These are phyloP conservation scores for Onychomys torridus DNA, from an alignment of 2,797 vertebrate genomes.

Conservation along the genomic window DNA sequence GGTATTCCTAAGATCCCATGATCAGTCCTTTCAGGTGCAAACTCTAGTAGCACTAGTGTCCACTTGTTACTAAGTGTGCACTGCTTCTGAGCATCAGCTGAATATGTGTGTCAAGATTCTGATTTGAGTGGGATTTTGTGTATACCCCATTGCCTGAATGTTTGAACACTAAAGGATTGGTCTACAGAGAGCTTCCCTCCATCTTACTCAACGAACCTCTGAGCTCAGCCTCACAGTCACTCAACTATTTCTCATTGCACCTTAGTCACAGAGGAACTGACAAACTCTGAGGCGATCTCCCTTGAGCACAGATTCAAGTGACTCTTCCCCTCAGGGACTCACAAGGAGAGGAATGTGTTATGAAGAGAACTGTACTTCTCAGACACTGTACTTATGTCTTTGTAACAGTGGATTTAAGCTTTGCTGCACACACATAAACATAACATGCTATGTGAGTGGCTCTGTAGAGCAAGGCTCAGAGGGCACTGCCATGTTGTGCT, in stretches of 20 bases:
- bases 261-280: background rate
- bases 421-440: background rate
- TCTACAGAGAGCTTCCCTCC: background rate
- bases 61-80: background rate
- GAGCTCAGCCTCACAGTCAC: background rate
- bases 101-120: background rate
- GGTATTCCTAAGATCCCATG: background rate
- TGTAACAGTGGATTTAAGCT: background rate
- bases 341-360: background rate
- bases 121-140: background rate
- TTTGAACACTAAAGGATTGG: background rate
- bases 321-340: background rate
- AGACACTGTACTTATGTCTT: background rate
- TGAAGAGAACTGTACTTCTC: background rate
- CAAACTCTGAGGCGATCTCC: background rate
- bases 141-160: no score
- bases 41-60: background rate
- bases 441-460: no score
- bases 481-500: no score
- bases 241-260: background rate
- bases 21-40: background rate
- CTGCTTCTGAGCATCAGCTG: background rate
- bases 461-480: background rate
- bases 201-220: background rate
- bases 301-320: background rate